Conservation (phyloP, 2,797 vertebrate species). For the Anguilla obscura region DNA sequence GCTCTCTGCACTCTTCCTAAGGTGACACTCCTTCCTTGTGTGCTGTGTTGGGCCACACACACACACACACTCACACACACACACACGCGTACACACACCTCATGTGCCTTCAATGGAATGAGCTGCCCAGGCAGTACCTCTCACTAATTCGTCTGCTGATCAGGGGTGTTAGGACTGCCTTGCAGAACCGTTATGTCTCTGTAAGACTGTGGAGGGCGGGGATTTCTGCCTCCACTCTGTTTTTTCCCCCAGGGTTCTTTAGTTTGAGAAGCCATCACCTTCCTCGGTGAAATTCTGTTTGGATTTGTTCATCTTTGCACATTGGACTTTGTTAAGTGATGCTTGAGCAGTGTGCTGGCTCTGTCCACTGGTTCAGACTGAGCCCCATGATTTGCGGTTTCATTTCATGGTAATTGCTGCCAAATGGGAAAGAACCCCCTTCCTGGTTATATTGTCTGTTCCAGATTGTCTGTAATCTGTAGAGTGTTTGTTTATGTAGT, state of each 20-base stretch:
- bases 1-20: background rate
- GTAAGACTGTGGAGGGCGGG: background rate
- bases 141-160: background rate
- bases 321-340: background rate
- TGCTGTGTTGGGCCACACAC: background rate
- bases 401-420: background rate
- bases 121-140: background rate
- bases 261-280: background rate
- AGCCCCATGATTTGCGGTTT: background rate
- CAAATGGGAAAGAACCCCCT: background rate
- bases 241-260: background rate
- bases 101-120: conserved; percentile 4
- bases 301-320: background rate
- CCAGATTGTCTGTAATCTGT: background rate
- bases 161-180: background rate
- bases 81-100: background rate
- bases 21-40: background rate
- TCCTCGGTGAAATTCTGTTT: background rate
- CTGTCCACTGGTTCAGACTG: background rate
- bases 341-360: background rate
- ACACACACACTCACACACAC: background rate
- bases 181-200: background rate
- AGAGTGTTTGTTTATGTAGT: conserved; percentile 4
- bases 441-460: background rate
- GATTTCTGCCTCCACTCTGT: background rate